These are phyloP conservation scores for Lipophrys pholis DNA, from an alignment of 2,113 vertebrate species.

Conservation along the genomic window DNA sequence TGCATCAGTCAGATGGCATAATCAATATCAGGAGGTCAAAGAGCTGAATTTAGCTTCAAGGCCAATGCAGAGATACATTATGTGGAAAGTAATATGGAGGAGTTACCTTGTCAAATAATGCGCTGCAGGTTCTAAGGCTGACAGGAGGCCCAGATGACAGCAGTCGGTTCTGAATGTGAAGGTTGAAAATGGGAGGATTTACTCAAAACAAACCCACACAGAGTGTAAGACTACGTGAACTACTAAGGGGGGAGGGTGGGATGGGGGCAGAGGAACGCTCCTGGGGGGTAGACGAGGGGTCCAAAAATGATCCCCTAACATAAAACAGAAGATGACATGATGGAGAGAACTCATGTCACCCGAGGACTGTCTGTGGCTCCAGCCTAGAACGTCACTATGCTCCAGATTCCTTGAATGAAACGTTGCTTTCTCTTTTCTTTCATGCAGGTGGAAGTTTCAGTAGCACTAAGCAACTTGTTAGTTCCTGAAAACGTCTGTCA, in stretches of 20 bases:
- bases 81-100: constrained; percentile 77
- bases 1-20: constrained; percentile 28
- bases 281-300: constrained; percentile 44
- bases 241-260: constrained; percentile 2
- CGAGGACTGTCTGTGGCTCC: neutral
- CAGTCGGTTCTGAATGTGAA: constrained; percentile 87
- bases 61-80: constrained; percentile 73
- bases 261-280: constrained; percentile 38
- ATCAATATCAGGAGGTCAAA: constrained; percentile 50
- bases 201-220: constrained; percentile 82
- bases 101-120: constrained; percentile 87
- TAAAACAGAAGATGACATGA: constrained; percentile 37
- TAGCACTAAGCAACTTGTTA: too few species aligned
- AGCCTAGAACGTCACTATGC: constrained; percentile 5
- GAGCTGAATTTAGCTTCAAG: constrained; percentile 55
- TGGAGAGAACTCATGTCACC: neutral
- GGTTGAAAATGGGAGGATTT: constrained; percentile 82
- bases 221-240: constrained; percentile 60
- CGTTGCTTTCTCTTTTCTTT: neutral
- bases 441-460: too few species aligned
- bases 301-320: constrained; percentile 28
- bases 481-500: too few species aligned
- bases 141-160: constrained; percentile 87
- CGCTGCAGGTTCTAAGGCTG: constrained; percentile 88
- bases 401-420: neutral